Base-by-base conservation (phyloP, 2,113 vertebrate genomes). In the Microcebus murinus region DNA sequence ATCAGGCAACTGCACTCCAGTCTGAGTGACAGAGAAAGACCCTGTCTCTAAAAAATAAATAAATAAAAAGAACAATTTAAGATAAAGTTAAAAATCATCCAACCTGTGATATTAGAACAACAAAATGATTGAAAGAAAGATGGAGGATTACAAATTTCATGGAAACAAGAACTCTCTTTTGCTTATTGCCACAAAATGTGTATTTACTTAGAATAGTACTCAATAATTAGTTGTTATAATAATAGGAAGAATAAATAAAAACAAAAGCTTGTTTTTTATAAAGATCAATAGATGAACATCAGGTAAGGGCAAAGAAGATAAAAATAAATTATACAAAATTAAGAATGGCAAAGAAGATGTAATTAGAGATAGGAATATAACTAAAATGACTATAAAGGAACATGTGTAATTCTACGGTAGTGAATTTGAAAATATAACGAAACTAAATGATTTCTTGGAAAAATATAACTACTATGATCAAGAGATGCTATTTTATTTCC, bases 221-320 rank as follows among this genome's bases (percentile, higher is more conserved):
- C 27, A 27, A 29, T 34, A 68, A 61, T 73, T 96, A 92, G 63
- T 61, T 87, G 29, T 83, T 34, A 77, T 77, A 83, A 67, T 23
- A 76, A 39, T 12, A 65, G 59, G 92, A 96, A 92, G 18, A 90
- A 92, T 77, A 94, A 90, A 84, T 90, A 39, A 79, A 92, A 79
- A 52, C 20, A 74, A 94, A 94, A 88, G 18, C n/a, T 79, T 84
- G 5, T 15, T 59, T 93, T 87, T 59, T 65, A 4, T 85, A 81
- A 91, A 94, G 20, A 85, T 23, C 42, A 70, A 31, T 55, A 65
- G 45, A 50, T 77, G 14, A 71, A 14, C 71, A 70, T 84, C 50
- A 81, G 67, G 42, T 80, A 76, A 90, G 25, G 29, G 57, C 3
- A 61, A 81, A 67, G 87, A 68, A 63, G 86, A 85, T 57, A 81